Percentiles rank a stretch among this genome's conserved stretches.
phyloP scores from a whole-genome alignment of 2,797 vertebrate genomes.

The Cuniculus paca region DNA sequence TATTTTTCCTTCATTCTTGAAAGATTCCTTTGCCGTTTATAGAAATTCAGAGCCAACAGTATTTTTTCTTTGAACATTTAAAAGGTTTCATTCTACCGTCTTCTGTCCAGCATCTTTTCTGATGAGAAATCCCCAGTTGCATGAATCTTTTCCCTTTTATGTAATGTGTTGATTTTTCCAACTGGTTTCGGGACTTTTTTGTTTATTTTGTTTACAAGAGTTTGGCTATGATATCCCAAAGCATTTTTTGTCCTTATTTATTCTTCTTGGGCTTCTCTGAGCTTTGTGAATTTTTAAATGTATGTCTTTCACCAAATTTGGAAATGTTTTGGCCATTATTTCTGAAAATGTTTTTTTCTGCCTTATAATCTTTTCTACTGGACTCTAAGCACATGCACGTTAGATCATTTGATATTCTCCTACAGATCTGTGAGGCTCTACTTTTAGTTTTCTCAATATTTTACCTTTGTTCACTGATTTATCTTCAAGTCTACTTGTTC shows the following conservation, averaged over 20 bases:
- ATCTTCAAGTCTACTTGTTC: neutral
- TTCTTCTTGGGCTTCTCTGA: slow-evolving; percentile 1
- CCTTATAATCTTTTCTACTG: neutral
- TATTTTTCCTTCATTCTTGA: neutral
- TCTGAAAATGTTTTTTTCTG: neutral
- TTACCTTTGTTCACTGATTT: neutral
- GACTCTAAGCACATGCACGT: neutral
- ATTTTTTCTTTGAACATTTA: neutral
- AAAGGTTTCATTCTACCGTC: neutral
- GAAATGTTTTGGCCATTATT: neutral
- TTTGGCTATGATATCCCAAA: neutral
- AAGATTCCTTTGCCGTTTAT: neutral
- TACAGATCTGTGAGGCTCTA: neutral
- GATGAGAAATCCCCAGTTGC: neutral
- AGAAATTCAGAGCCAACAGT: neutral
- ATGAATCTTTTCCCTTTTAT: neutral
- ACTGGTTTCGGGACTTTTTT: neutral
- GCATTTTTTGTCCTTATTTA: neutral
- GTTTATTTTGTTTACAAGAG: slow-evolving; percentile 1
- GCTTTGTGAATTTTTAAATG: slow-evolving; percentile 42
- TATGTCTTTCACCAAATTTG: slow-evolving; percentile 19
- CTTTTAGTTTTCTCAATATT: neutral
- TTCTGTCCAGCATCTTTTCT: neutral
- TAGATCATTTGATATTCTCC: neutral
- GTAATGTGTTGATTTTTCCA: neutral